These are phyloP conservation scores for Oikopleura dioica DNA, from an alignment of 23 tunicate species.

Conservation along the genomic window DNA sequence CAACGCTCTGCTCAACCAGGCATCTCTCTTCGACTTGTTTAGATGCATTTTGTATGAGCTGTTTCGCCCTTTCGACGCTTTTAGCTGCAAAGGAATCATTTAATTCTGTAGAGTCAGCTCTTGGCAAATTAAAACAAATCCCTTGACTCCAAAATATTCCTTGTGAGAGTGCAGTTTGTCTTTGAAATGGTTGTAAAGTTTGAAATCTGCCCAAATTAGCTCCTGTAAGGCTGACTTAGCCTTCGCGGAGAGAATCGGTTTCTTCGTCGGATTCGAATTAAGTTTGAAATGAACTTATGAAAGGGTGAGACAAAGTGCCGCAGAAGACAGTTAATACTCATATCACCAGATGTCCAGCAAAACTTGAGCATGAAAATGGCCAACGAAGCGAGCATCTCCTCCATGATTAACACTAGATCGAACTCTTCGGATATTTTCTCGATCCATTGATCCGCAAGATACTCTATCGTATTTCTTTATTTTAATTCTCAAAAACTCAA, in stretches of 20 bases:
- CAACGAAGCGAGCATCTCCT: neutral
- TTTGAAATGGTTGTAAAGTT: neutral
- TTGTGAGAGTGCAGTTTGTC: too few relatives aligned
- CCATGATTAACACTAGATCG: neutral
- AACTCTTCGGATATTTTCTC: neutral
- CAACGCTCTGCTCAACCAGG: too few relatives aligned
- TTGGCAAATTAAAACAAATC: too few relatives aligned
- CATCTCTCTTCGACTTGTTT: too few relatives aligned
- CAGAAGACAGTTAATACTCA: too few relatives aligned
- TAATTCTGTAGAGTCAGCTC: too few relatives aligned
- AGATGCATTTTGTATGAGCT: too few relatives aligned
- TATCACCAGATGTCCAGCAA: too few relatives aligned
- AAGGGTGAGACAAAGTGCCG: too few relatives aligned
- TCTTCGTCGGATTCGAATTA: neutral
- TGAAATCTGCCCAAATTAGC: neutral
- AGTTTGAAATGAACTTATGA: slow-evolving; percentile 1
- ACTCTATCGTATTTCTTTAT: neutral
- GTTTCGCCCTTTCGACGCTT: too few relatives aligned
- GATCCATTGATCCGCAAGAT: neutral
- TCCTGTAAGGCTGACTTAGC: neutral
- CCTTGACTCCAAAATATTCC: too few relatives aligned
- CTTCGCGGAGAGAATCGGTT: neutral
- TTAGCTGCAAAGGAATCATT: too few relatives aligned
- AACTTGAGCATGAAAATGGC: neutral
- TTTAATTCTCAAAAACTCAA: neutral